Conservation (phyloP, 2,888 invertebrate genomes). For the Nomada fucata region DNA sequence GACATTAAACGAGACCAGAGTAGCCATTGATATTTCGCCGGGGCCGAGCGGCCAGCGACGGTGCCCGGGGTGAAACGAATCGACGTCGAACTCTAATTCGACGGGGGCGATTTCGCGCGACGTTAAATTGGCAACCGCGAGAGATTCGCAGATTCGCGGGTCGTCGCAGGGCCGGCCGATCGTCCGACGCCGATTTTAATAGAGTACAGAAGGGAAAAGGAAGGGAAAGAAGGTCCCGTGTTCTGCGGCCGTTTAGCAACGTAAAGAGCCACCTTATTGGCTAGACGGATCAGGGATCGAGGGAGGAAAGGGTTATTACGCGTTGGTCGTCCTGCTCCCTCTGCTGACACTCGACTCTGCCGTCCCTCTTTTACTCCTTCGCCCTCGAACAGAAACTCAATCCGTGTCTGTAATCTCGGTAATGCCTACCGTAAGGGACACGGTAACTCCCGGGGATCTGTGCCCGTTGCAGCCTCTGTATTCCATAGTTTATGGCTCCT, state of each 20-base stretch:
- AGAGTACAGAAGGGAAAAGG: constrained; percentile 57
- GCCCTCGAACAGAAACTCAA: constrained; percentile 49
- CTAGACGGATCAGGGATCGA: constrained; percentile 65
- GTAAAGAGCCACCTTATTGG: constrained; percentile 63
- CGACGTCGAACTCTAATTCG: background rate
- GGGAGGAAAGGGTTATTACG: constrained; percentile 75
- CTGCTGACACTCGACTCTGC: constrained; percentile 18
- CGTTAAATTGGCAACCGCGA: constrained; percentile 70
- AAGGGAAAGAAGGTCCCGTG: constrained; percentile 29
- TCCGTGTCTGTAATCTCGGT: constrained; percentile 77
- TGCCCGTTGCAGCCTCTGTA: constrained; percentile 53
- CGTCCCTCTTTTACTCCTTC: constrained; percentile 32
- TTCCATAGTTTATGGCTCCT: constrained; percentile 78
- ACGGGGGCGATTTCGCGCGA: background rate
- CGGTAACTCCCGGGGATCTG: constrained; percentile 67
- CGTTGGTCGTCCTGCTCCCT: constrained; percentile 53
- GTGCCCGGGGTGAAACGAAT: too few relatives aligned
- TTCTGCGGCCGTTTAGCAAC: constrained; percentile 58
- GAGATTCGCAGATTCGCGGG: constrained; percentile 75
- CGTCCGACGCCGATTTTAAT: constrained; percentile 78
- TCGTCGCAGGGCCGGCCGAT: constrained; percentile 72
- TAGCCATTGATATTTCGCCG: background rate
- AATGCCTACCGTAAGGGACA: constrained; percentile 78
- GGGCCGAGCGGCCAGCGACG: too few relatives aligned
- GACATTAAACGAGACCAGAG: background rate